A percentile compares a stretch with the other conserved stretches of the same genome.
Evolutionary conservation across 35 echinoderm and acorn worm species (phyloP).

Genomic region (Ptychodera flava): DNA sequence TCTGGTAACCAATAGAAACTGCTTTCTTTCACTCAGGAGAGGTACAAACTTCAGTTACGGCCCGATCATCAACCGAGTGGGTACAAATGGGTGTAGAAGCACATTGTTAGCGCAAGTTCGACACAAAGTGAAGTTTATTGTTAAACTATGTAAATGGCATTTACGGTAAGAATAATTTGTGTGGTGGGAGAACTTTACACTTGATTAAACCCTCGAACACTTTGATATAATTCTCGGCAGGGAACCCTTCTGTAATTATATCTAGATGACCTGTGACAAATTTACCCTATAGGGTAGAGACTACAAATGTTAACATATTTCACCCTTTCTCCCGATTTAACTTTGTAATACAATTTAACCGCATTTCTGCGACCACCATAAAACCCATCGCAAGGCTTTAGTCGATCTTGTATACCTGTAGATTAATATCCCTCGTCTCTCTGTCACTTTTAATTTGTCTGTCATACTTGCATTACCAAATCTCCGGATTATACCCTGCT

Average conservation of each 20-base stretch:
- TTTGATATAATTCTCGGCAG: neutral
- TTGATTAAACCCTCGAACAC: slow-evolving; percentile 32
- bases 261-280: slow-evolving; percentile 41
- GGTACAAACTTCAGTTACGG: slow-evolving; percentile 43
- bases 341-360: slow-evolving; percentile 27
- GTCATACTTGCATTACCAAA: slow-evolving; percentile 27
- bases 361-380: slow-evolving; percentile 61
- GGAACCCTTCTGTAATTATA: slow-evolving; percentile 35
- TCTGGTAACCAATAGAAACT: slow-evolving; percentile 41
- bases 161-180: slow-evolving; percentile 40
- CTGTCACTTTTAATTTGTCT: neutral
- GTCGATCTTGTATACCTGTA: neutral
- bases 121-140: slow-evolving; percentile 40
- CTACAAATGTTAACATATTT: slow-evolving; percentile 45
- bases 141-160: slow-evolving; percentile 18
- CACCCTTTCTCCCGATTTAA: slow-evolving; percentile 28
- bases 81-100: neutral
- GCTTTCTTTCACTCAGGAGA: slow-evolving; percentile 44
- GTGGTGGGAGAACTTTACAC: slow-evolving; percentile 37
- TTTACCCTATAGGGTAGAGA: slow-evolving; percentile 39
- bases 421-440: neutral
- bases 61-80: slow-evolving; percentile 22
- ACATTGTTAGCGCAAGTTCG: slow-evolving; percentile 4
- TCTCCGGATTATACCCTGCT: neutral
- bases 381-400: slow-evolving; percentile 45